Percentiles rank a stretch among this genome's conserved stretches.
Evolutionary conservation across 92 coral and sea anemone genomes (phyloP).

Genomic region (Epizoanthus ramosus): DNA sequence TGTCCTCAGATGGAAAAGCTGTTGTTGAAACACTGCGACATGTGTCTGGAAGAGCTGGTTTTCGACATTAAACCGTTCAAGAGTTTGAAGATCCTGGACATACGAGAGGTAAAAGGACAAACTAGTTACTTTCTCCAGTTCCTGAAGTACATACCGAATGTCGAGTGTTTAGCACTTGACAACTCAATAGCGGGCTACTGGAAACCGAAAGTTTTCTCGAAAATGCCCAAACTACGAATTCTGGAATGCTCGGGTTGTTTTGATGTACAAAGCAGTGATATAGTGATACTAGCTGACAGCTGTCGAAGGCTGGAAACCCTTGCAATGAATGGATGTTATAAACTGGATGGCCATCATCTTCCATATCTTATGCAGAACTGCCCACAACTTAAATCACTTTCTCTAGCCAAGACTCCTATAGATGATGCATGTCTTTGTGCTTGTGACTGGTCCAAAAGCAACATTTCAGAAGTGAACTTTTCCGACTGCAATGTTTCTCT

Average conservation of each 20-base stretch:
- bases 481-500: constrained; percentile 18
- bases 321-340: constrained; percentile 70
- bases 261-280: constrained; percentile 61
- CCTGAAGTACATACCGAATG: constrained; percentile 46
- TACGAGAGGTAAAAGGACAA: constrained; percentile 23
- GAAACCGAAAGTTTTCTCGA: constrained; percentile 59
- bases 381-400: constrained; percentile 54
- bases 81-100: constrained; percentile 25
- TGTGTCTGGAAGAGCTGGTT: neutral
- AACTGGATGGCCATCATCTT: constrained; percentile 56
- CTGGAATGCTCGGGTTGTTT: constrained; percentile 79
- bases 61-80: constrained; percentile 30
- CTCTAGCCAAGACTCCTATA: constrained; percentile 72
- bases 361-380: constrained; percentile 67
- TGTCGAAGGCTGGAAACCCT: constrained; percentile 72
- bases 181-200: constrained; percentile 68
- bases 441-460: constrained; percentile 51
- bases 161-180: constrained; percentile 76
- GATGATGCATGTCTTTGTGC: constrained; percentile 49
- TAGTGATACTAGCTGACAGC: constrained; percentile 54
- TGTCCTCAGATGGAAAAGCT: constrained; percentile 41
- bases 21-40: constrained; percentile 26
- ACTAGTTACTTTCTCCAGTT: constrained; percentile 22
- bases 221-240: constrained; percentile 59
- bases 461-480: constrained; percentile 29